Evolutionary conservation across 1,140 invertebrate species (phyloP).

Genomic region (Potamilus streckersoni): DNA sequence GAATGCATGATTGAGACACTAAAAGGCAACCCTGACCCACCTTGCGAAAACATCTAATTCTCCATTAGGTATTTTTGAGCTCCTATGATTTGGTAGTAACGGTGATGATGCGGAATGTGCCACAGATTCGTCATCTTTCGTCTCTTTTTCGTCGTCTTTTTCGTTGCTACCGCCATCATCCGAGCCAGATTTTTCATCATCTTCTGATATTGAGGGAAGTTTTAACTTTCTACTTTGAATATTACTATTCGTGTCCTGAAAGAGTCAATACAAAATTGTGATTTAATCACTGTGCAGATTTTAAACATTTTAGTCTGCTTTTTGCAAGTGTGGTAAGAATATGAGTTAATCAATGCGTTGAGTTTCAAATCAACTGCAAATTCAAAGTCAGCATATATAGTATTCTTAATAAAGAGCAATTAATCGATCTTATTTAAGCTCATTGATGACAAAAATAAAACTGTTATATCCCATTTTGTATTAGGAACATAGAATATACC

Average conservation of each 20-base stretch:
- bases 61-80: slow-evolving; percentile 5
- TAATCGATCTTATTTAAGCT: background rate
- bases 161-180: slow-evolving; percentile 37
- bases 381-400: background rate
- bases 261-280: background rate
- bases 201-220: slow-evolving; percentile 59
- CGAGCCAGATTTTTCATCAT: slow-evolving; percentile 46
- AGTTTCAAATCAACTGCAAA: too few relatives aligned
- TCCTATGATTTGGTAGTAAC: background rate
- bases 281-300: background rate
- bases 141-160: slow-evolving; percentile 12
- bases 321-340: background rate
- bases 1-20: background rate
- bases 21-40: background rate
- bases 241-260: slow-evolving; percentile 11
- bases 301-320: background rate
- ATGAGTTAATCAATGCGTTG: background rate
- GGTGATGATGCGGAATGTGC: background rate
- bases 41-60: background rate
- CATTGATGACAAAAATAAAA: background rate
- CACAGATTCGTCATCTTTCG: background rate
- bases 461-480: too few relatives aligned
- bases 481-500: too few relatives aligned
- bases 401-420: background rate
- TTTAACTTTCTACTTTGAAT: slow-evolving; percentile 41